Percentiles rank a stretch among this genome's conserved stretches.
phyloP scores from a whole-genome alignment of 2,797 vertebrate genomes.

The Uromys caudimaculatus region DNA sequence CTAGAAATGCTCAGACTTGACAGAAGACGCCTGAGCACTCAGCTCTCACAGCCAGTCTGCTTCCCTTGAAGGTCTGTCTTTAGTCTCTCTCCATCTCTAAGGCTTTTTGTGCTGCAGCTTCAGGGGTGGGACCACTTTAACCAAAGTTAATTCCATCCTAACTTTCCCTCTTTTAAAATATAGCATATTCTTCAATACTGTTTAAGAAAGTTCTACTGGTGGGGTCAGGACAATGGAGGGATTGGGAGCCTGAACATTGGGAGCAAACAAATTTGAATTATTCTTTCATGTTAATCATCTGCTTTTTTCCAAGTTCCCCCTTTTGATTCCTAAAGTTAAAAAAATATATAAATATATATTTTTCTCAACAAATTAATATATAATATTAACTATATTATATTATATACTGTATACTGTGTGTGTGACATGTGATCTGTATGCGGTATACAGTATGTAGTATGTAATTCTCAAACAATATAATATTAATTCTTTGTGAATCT shows the following conservation, averaged over 20 bases:
- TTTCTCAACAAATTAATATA: neutral
- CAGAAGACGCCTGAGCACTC: neutral
- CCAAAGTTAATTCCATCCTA: neutral
- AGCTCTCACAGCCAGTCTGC: neutral
- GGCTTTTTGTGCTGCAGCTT: neutral
- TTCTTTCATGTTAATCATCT: conserved; percentile 17
- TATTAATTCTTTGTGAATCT: neutral
- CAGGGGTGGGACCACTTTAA: neutral
- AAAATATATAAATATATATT: neutral
- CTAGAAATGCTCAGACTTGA: neutral
- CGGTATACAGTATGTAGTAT: neutral
- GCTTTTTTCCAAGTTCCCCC: neutral
- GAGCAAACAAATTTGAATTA: neutral
- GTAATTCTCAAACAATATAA: neutral
- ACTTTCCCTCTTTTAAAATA: neutral
- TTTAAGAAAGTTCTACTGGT: neutral
- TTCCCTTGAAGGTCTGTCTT: neutral
- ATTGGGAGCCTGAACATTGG: neutral
- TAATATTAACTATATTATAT: neutral
- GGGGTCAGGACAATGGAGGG: neutral
- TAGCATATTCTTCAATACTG: neutral
- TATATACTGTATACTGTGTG: neutral
- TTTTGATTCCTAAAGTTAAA: neutral
- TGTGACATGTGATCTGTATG: neutral
- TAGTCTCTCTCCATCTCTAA: neutral